phyloP scores from a whole-genome alignment of 2,797 vertebrate species.

The Triplophysa yarkandensis region DNA sequence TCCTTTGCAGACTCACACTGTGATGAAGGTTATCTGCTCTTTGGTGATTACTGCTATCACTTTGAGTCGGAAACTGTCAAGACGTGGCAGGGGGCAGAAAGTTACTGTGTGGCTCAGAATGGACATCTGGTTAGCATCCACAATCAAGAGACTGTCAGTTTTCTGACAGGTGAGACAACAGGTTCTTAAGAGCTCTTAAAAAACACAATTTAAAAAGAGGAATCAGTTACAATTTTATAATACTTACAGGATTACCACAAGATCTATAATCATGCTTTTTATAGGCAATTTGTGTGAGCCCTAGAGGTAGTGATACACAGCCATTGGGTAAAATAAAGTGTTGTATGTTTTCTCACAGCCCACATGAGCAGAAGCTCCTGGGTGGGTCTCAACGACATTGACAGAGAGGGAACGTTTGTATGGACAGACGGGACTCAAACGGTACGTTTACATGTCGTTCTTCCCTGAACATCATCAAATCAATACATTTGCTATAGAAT shows the following conservation, averaged over 20 bases:
- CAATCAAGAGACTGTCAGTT: constrained; percentile 68
- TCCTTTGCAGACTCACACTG: constrained; percentile 71
- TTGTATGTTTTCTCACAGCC: constrained; percentile 62
- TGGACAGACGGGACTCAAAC: constrained; percentile 68
- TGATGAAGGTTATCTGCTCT: constrained; percentile 73
- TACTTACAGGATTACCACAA: too few species aligned
- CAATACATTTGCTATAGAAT: not conserved
- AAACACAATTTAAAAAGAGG: too few species aligned
- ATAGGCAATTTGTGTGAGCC: too few species aligned
- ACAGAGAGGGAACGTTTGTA: constrained; percentile 61
- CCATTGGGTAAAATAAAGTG: not conserved
- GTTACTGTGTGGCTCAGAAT: constrained; percentile 62
- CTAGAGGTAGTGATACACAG: too few species aligned
- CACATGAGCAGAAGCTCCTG: constrained; percentile 74
- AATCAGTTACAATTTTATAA: too few species aligned
- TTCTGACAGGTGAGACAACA: constrained; percentile 67
- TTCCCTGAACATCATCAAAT: not conserved
- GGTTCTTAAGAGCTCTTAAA: too few species aligned
- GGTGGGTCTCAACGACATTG: constrained; percentile 76
- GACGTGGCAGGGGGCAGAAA: constrained; percentile 72
- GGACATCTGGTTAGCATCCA: constrained; percentile 76
- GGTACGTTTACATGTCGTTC: constrained; percentile 61
- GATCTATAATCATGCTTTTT: too few species aligned
- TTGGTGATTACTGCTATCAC: constrained; percentile 71
- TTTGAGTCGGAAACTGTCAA: constrained; percentile 70